phyloP scores from a whole-genome alignment of 2,888 invertebrate species.

The Aphrophora alni region DNA sequence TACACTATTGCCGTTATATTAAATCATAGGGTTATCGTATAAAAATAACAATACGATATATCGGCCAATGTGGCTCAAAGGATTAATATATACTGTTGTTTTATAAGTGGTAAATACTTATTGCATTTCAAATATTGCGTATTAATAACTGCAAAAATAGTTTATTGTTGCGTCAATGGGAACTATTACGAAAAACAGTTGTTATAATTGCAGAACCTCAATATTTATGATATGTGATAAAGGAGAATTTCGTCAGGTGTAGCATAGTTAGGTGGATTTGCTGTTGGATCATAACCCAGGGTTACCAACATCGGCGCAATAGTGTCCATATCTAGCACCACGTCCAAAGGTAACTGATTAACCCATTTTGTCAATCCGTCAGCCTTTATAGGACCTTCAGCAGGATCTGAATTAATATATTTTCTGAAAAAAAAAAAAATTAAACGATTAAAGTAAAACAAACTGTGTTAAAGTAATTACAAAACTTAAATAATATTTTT shows the following conservation, averaged over 20 bases:
- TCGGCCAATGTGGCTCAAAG: too few species aligned
- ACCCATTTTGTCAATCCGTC: conserved; percentile 96
- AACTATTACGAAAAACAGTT: too few species aligned
- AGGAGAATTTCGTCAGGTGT: conserved; percentile 82
- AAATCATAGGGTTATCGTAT: too few species aligned
- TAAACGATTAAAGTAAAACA: background rate
- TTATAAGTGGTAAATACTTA: too few species aligned
- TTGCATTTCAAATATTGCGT: too few species aligned
- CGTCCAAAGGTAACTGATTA: conserved; percentile 87
- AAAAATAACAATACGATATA: too few species aligned
- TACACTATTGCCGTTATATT: too few species aligned
- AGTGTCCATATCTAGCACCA: conserved; percentile 88
- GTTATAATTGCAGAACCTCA: too few species aligned
- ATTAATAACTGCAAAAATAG: too few species aligned
- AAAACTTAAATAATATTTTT: conserved; percentile 25
- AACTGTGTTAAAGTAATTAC: conserved; percentile 17
- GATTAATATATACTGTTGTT: too few species aligned
- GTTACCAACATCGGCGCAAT: conserved; percentile 94
- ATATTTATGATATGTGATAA: too few species aligned
- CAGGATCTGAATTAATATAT: conserved; percentile 97
- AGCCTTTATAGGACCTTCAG: conserved; percentile 96
- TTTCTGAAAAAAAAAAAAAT: conserved; percentile 72
- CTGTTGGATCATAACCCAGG: conserved; percentile 94
- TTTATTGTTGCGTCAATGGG: too few species aligned
- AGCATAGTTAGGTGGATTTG: conserved; percentile 95